Conservation (phyloP, 2,113 vertebrate species). For the Oncorhynchus keta region DNA sequence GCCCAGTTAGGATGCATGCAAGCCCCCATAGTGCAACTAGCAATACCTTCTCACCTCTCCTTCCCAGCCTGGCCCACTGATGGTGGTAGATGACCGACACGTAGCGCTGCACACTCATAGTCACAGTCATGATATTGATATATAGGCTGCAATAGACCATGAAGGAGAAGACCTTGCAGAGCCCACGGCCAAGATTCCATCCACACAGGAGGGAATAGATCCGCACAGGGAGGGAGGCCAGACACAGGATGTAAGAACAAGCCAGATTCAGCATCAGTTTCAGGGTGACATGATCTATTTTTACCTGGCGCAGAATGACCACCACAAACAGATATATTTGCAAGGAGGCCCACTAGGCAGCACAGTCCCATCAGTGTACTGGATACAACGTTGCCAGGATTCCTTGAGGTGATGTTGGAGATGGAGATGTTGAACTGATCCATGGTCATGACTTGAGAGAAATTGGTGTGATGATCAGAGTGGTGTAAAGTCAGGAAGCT, state of each 20-base stretch:
- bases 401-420: background rate
- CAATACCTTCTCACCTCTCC: slow-evolving; percentile 20
- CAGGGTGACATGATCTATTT: slow-evolving; percentile 52
- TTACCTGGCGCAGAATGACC: slow-evolving; percentile 57
- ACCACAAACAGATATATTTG: slow-evolving; percentile 63
- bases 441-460: background rate
- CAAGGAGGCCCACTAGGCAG: slow-evolving; percentile 59
- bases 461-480: background rate
- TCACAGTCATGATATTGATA: slow-evolving; percentile 64
- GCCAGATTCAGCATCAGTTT: slow-evolving; percentile 68
- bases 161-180: slow-evolving; percentile 60
- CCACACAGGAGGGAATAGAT: slow-evolving; percentile 62
- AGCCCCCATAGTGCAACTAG: slow-evolving; percentile 37
- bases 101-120: slow-evolving; percentile 61
- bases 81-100: slow-evolving; percentile 62
- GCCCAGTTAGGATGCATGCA: slow-evolving; percentile 36
- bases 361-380: slow-evolving; percentile 25
- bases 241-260: slow-evolving; percentile 60
- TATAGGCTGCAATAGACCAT: slow-evolving; percentile 66
- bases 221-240: slow-evolving; percentile 68
- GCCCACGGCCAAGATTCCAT: slow-evolving; percentile 50
- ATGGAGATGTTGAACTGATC: background rate
- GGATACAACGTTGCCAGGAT: background rate
- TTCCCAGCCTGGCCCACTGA: slow-evolving; percentile 46
- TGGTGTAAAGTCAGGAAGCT: background rate